Conservation (phyloP, 2,797 vertebrate genomes). For the Delichon dasypus region DNA sequence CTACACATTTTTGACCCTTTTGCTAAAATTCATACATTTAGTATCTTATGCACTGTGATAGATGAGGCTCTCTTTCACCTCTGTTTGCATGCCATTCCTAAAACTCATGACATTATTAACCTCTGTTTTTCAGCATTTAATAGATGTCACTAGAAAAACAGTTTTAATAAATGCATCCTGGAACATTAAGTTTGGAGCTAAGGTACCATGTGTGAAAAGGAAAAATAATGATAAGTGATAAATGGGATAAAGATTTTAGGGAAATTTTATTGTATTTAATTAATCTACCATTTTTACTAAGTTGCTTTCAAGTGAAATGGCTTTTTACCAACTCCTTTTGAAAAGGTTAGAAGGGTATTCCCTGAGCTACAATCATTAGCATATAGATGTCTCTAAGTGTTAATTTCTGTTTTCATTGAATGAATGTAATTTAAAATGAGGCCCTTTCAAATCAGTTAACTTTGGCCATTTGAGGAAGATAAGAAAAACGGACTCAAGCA, state of each 20-base stretch:
- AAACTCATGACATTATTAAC: slow-evolving; percentile 49
- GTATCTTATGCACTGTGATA: slow-evolving; percentile 8
- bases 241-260: slow-evolving; percentile 74
- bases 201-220: slow-evolving; percentile 52
- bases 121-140: slow-evolving; percentile 65
- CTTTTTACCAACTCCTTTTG: slow-evolving; percentile 77
- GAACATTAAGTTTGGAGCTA: slow-evolving; percentile 54
- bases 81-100: slow-evolving; percentile 39
- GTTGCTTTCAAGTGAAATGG: slow-evolving; percentile 81
- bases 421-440: slow-evolving; percentile 82
- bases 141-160: slow-evolving; percentile 61
- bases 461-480: slow-evolving; percentile 77
- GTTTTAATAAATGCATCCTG: slow-evolving; percentile 52
- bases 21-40: slow-evolving; percentile 48
- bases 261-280: slow-evolving; percentile 80
- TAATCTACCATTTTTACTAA: slow-evolving; percentile 79
- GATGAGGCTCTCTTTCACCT: slow-evolving; percentile 45
- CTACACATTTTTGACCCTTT: not conserved
- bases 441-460: slow-evolving; percentile 79
- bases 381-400: slow-evolving; percentile 81
- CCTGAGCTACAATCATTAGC: slow-evolving; percentile 81
- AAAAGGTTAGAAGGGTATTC: slow-evolving; percentile 82
- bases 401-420: slow-evolving; percentile 82
- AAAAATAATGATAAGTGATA: slow-evolving; percentile 72
- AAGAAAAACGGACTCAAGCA: slow-evolving; percentile 74